A percentile compares a stretch with the other conserved stretches of the same genome.
phyloP scores from a whole-genome alignment of 2,888 invertebrate species.

The Nipponacmea schrenckii region DNA sequence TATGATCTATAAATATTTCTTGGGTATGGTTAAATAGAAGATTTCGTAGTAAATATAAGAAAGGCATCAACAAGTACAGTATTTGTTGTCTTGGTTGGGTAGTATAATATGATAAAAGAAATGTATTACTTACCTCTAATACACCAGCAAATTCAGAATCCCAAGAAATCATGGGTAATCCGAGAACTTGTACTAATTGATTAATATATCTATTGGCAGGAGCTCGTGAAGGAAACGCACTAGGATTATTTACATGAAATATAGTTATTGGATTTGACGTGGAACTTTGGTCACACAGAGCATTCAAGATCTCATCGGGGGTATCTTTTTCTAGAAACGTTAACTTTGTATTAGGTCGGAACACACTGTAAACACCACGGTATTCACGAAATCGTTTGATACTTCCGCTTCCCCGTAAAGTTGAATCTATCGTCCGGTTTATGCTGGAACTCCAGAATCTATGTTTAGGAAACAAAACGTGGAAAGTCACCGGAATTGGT shows the following conservation, averaged over 20 bases:
- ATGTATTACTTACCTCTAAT: conserved; percentile 11
- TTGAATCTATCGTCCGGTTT: neutral
- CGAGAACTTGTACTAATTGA: conserved; percentile 13
- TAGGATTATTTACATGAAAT: conserved; percentile 20
- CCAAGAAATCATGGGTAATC: conserved; percentile 21
- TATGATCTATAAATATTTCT: too few relatives aligned
- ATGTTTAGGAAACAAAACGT: conserved; percentile 2
- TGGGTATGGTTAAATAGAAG: too few relatives aligned
- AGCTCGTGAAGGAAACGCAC: conserved; percentile 5
- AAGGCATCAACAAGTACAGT: too few relatives aligned
- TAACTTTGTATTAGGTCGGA: conserved; percentile 17
- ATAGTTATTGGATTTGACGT: conserved; percentile 15
- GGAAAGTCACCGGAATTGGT: neutral
- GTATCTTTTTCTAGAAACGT: conserved; percentile 13
- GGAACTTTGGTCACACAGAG: conserved; percentile 18
- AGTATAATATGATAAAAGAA: too few relatives aligned
- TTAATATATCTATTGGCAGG: conserved; percentile 17
- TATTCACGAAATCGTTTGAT: conserved; percentile 20
- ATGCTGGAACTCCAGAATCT: neutral
- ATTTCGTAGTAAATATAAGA: too few relatives aligned
- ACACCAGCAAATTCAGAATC: conserved; percentile 16
- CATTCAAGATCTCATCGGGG: conserved; percentile 18
- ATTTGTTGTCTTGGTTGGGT: too few relatives aligned
- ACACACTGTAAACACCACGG: conserved; percentile 15
- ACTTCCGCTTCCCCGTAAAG: neutral